phyloP scores from a whole-genome alignment of 2,888 invertebrate species.

The Nomada fabriciana region DNA sequence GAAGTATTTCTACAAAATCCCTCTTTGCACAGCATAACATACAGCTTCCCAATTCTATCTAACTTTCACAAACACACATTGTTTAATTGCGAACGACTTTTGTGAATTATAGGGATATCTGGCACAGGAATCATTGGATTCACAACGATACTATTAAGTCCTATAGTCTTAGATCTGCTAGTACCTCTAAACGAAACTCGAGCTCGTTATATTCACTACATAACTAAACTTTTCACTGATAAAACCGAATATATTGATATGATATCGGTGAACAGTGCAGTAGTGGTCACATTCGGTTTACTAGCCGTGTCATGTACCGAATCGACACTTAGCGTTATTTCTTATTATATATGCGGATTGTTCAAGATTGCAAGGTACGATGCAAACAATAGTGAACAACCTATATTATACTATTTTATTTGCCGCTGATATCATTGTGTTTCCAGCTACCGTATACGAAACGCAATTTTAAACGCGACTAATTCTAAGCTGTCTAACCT shows the following conservation, averaged over 20 bases:
- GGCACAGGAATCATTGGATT: not conserved
- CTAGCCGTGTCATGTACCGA: not conserved
- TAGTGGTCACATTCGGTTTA: not conserved
- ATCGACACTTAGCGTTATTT: not conserved
- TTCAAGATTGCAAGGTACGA: constrained; percentile 14
- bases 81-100: not conserved
- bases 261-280: not conserved
- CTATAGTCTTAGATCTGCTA: not conserved
- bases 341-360: not conserved
- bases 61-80: too few species aligned
- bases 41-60: too few species aligned
- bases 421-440: not conserved
- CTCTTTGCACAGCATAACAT: too few species aligned
- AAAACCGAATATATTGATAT: not conserved
- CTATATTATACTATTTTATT: not conserved
- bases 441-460: constrained; percentile 6
- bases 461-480: not conserved
- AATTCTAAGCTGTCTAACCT: not conserved
- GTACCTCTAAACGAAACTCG: not conserved
- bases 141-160: not conserved
- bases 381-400: not conserved
- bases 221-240: not conserved
- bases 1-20: too few species aligned
- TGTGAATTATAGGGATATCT: not conserved
- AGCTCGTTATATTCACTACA: not conserved